Evolutionary conservation across 2,113 vertebrate genomes (phyloP).

Genomic region (Mus pahari): DNA sequence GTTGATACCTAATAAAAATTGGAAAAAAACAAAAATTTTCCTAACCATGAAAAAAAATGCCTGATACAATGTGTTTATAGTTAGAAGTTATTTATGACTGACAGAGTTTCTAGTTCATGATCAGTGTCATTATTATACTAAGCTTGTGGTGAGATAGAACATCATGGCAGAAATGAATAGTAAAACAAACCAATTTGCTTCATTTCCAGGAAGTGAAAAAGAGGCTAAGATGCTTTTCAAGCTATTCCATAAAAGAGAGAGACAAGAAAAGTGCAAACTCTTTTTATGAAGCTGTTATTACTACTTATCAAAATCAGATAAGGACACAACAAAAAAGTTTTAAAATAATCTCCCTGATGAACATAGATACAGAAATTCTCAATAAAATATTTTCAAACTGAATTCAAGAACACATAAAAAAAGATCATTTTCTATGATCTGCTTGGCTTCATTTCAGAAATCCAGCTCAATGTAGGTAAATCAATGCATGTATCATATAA

Average conservation of each 20-base stretch:
- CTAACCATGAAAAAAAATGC: background rate
- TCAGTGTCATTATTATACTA: too few species aligned
- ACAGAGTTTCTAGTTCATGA: background rate
- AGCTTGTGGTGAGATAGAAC: background rate
- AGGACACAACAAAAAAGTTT: background rate
- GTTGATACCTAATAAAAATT: too few species aligned
- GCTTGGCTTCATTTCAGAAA: background rate
- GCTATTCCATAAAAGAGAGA: background rate
- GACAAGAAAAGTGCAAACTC: background rate
- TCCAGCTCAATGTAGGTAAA: background rate
- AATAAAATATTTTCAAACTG: background rate
- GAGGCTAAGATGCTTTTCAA: background rate
- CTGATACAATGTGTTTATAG: background rate
- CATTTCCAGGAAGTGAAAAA: background rate
- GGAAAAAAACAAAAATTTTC: too few species aligned
- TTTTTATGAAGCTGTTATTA: background rate
- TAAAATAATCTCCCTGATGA: background rate
- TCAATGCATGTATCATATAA: background rate
- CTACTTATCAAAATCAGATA: background rate
- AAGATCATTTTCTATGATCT: background rate
- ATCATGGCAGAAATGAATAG: background rate
- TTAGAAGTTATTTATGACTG: background rate
- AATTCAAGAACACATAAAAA: background rate
- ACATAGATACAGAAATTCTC: background rate
- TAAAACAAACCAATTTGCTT: background rate